Evolutionary conservation across 2,888 invertebrate genomes (phyloP).

Genomic region (Hydroisotoma schaefferi): DNA sequence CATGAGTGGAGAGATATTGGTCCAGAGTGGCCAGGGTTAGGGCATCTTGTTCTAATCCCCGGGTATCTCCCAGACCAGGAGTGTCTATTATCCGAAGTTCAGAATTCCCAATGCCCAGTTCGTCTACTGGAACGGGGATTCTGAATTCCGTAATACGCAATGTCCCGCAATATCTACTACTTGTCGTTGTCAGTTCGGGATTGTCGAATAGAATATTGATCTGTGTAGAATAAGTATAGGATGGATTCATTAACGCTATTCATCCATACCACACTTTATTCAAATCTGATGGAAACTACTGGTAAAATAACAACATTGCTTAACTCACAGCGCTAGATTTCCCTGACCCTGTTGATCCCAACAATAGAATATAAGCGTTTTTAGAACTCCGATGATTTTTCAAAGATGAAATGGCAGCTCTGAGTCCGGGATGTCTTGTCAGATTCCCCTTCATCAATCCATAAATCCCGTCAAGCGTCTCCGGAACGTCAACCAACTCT

Average conservation of each 20-base stretch:
- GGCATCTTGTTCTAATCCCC: slow-evolving; percentile 13
- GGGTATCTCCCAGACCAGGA: slow-evolving; percentile 12
- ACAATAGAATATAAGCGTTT: slow-evolving; percentile 31
- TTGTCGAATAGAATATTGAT: slow-evolving; percentile 13
- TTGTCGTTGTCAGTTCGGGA: background rate
- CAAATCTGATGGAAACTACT: too few relatives aligned
- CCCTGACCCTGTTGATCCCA: slow-evolving; percentile 35
- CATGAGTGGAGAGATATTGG: background rate
- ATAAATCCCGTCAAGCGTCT: slow-evolving; percentile 18
- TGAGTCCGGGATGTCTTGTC: slow-evolving; percentile 22
- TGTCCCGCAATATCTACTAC: background rate
- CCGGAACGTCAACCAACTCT: slow-evolving; percentile 17
- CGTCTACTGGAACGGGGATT: slow-evolving; percentile 7
- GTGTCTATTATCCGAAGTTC: slow-evolving; percentile 1
- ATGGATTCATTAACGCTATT: too few relatives aligned
- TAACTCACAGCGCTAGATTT: slow-evolving; percentile 30
- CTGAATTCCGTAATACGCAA: slow-evolving; percentile 6
- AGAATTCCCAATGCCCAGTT: slow-evolving; percentile 4
- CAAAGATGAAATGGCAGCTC: slow-evolving; percentile 18
- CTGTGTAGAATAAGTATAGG: too few relatives aligned
- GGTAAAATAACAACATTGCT: too few relatives aligned
- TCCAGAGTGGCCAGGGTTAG: slow-evolving; percentile 6
- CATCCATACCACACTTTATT: too few relatives aligned
- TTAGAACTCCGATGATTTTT: slow-evolving; percentile 21
- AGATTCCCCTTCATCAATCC: slow-evolving; percentile 14